A percentile compares a stretch with the other conserved stretches of the same genome.
Conservation (phyloP, 2,797 vertebrate genomes). For the Pangasius macronema region DNA sequence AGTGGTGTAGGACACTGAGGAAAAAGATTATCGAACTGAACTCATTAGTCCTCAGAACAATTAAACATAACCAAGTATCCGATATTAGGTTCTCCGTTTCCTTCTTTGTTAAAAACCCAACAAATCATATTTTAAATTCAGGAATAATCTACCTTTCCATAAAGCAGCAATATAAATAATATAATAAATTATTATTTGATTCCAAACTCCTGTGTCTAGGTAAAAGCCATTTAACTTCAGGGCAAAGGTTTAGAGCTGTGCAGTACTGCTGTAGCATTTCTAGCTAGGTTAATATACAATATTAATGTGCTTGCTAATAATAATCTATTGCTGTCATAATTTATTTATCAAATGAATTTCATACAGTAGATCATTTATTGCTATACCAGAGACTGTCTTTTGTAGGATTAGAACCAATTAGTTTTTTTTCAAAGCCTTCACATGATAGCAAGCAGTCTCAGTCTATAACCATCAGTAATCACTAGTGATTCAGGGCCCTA, state of each 20-base stretch:
- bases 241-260: neutral
- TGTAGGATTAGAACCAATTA: conserved; percentile 12
- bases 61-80: conserved; percentile 17
- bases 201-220: neutral
- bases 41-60: conserved; percentile 6
- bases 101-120: neutral
- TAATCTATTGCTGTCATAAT: conserved; percentile 20
- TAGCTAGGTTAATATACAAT: conserved; percentile 18
- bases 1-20: neutral
- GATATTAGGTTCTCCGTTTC: neutral
- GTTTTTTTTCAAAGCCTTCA: neutral
- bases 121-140: neutral
- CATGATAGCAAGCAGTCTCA: neutral
- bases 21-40: neutral
- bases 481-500: neutral
- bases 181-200: conserved; percentile 16
- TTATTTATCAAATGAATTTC: conserved; percentile 24
- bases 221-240: conserved; percentile 18
- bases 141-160: neutral
- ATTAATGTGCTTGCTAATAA: conserved; percentile 20
- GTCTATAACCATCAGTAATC: neutral
- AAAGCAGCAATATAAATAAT: conserved; percentile 11
- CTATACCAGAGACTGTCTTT: neutral
- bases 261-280: conserved; percentile 1
- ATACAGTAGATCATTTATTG: neutral